Percentiles rank a stretch among this genome's conserved stretches.
These are phyloP conservation scores for Phortica variegata DNA, from an alignment of 1,140 invertebrate species.

Conservation along the genomic window DNA sequence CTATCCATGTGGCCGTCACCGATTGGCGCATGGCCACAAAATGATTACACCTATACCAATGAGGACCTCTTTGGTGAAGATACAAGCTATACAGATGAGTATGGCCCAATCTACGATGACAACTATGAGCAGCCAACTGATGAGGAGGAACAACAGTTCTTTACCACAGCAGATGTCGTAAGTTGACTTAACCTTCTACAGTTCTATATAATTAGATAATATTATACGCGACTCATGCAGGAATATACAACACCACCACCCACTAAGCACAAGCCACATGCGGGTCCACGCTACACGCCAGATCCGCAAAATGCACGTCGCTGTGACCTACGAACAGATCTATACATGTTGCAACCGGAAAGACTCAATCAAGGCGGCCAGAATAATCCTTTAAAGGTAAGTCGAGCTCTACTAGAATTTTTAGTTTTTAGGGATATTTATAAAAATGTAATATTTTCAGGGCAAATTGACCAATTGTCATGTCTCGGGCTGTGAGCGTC, in stretches of 20 bases:
- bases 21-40: conserved; percentile 48
- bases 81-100: conserved; percentile 49
- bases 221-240: conserved; percentile 11
- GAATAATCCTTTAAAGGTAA: conserved; percentile 67
- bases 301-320: conserved; percentile 66
- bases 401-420: no score
- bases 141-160: conserved; percentile 52
- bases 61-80: conserved; percentile 46
- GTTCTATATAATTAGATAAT: not conserved
- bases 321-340: conserved; percentile 83
- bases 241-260: conserved; percentile 48
- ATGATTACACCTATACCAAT: conserved; percentile 53
- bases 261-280: conserved; percentile 56
- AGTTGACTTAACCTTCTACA: not conserved
- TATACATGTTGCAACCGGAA: conserved; percentile 81
- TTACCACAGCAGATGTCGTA: conserved; percentile 50
- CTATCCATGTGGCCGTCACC: conserved; percentile 40
- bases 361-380: conserved; percentile 75
- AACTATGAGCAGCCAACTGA: conserved; percentile 40
- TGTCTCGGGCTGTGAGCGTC: conserved; percentile 83
- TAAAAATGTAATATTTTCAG: conserved; percentile 63
- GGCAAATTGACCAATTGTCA: conserved; percentile 91
- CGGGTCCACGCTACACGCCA: conserved; percentile 56
- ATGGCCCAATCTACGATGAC: conserved; percentile 39
- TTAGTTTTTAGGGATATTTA: not conserved